Conservation (phyloP, 2,888 invertebrate species). For the Pyrgus malvae region DNA sequence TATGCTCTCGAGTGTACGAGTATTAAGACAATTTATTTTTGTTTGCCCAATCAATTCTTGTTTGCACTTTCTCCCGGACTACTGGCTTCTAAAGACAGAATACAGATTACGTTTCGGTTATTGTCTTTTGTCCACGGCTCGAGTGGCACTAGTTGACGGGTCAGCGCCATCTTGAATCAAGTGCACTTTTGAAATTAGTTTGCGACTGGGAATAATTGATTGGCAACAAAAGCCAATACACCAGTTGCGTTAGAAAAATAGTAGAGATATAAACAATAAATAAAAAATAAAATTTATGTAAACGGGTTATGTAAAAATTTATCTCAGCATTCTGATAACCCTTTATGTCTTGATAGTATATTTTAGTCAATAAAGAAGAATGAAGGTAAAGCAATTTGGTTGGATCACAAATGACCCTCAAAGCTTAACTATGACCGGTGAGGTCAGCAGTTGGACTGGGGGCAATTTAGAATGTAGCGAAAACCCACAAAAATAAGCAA, state of each 20-base stretch:
- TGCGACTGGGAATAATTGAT: slow-evolving; percentile 37
- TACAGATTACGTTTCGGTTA: slow-evolving; percentile 52
- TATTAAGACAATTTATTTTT: slow-evolving; percentile 38
- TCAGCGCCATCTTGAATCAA: slow-evolving; percentile 46
- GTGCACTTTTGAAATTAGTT: slow-evolving; percentile 51
- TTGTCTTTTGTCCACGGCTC: slow-evolving; percentile 53
- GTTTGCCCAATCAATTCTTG: slow-evolving; percentile 41
- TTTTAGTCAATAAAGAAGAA: not conserved
- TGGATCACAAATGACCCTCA: no score
- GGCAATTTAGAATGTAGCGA: no score
- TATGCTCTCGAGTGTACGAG: slow-evolving; percentile 27
- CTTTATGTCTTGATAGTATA: no score
- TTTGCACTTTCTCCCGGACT: slow-evolving; percentile 65
- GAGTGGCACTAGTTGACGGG: slow-evolving; percentile 43
- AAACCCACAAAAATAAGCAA: no score
- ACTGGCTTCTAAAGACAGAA: slow-evolving; percentile 49
- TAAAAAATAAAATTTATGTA: no score
- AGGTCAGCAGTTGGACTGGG: no score
- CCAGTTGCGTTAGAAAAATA: not conserved
- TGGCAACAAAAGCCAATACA: slow-evolving; percentile 18
- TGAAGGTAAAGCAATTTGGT: no score
- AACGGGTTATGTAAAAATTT: no score
- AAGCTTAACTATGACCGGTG: no score
- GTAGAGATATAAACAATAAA: not conserved
- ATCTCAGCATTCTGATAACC: no score